Base-by-base conservation (phyloP, 2,797 vertebrate species). In the Pseudopleuronectes americanus region DNA sequence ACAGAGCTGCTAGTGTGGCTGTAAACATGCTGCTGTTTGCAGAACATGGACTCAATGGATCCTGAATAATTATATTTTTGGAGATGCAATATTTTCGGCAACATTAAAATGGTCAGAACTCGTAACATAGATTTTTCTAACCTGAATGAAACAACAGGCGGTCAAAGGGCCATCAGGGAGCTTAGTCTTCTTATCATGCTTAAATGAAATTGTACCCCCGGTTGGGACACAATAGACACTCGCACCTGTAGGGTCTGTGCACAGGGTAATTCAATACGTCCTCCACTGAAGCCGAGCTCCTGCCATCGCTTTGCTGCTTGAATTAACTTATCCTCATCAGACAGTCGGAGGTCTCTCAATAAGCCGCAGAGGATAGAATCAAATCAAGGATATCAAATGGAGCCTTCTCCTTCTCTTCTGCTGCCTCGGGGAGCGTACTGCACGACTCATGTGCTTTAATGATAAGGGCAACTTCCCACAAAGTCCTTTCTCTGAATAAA, bases 341-440 rank as follows among this genome's bases (percentile, higher is more conserved):
- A 73, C 56, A 64, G 72, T 77, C 77, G 83, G 71, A 79, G 4
- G 31, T 71, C 16, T 79, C 61, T 68, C 61, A 24, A 68, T 58
- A 38, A 31, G 60, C 48, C 56, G 9, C 16, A 64, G 81, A 68
- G 43, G 45, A 76, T 71, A 33, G 71, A 81, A 90, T 84, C 57
- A 83, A 87, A 89, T 86, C 74, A 63, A 66, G 62, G 68, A 73
- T 86, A 87, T 89, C 76, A 79, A 74, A 81, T 87, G 58, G 83
- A 64, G 67, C 67, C 31, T 23, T 52, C 55, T 75, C 33, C 55
- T 71, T 76, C 22, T 68, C 66, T 64, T 71, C 65, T 61, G 1
- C 26, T 61, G 65, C 43, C 58, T 55, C 22, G 41, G 58, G 45
- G 4, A 77, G 59, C 8, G 33, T 31, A 47, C 71, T 5, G 17